Evolutionary conservation across 2,797 vertebrate genomes (phyloP), one percentile per base, ranked within the genome.

Genomic region (Acipenser oxyrinchus): DNA sequence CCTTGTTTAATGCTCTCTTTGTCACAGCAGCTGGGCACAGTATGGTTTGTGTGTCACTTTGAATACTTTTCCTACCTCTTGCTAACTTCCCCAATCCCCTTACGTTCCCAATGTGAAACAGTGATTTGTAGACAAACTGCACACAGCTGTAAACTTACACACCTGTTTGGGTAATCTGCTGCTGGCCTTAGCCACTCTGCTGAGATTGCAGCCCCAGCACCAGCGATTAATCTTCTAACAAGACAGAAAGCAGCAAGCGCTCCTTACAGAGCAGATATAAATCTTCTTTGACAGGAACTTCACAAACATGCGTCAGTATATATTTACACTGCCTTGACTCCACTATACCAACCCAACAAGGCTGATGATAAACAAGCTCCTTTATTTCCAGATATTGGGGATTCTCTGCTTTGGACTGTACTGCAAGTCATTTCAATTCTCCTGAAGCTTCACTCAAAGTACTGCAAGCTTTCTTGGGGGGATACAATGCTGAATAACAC

Each of bases 201-300:
- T 68, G 74, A 75, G 78, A 76, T 72, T 62, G 60, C 60, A 9
- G 60, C 18, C 8, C 13, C 60, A 8, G 48, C 11, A 68, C 78
- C 80, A 74, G 77, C 86, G 83, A 91, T 90, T 89, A 88, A 89
- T 89, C 84, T 77, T 79, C 79, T 73, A 76, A 88, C 83, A 84
- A 84, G 83, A 83, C 78, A 73, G 83, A 78, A 79, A 81, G 81
- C 82, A 70, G 78, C 76, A 83, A 74, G 77, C 78, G 77, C 74
- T 71, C 77, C 75, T 80, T 77, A 72, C 76, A 70, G 60, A 74
- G 74, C 75, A 78, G 79, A 79, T 77, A 81, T 78, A 84, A 83
- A 82, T 75, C 80, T 83, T 70, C 77, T 78, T 63, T 76, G 77
- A 75, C 71, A 72, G 76, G 80, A 65, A 62, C n/a, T 37, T 62